Conservation (phyloP, 2,797 vertebrate species). For the Cyclura pinguis region DNA sequence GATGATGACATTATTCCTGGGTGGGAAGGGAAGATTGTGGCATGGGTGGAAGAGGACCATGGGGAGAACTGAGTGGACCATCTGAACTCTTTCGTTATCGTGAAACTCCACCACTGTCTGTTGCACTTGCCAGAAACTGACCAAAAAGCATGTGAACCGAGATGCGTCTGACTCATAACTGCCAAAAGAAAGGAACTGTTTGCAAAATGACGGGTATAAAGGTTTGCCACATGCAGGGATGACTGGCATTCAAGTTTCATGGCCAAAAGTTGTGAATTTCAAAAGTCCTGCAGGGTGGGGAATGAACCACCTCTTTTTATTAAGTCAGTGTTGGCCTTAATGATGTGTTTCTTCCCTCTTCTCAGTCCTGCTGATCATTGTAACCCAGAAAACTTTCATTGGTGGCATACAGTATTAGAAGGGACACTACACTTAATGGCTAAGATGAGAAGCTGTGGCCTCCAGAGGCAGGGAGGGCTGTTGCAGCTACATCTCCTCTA, state of each 20-base stretch:
- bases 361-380: constrained; percentile 43
- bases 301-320: constrained; percentile 46
- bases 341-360: constrained; percentile 30
- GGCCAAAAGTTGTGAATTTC: constrained; percentile 56
- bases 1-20: constrained; percentile 95
- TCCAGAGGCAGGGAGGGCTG: constrained; percentile 47
- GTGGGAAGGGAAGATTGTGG: constrained; percentile 99
- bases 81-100: constrained; percentile 32
- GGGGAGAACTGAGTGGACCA: constrained; percentile 87
- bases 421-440: constrained; percentile 46
- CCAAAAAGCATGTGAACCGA: constrained; percentile 62
- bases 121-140: constrained; percentile 71
- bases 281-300: constrained; percentile 45
- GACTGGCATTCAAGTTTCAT: constrained; percentile 54
- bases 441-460: constrained; percentile 53
- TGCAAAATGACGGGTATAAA: constrained; percentile 23
- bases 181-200: constrained; percentile 75
- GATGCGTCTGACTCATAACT: constrained; percentile 67
- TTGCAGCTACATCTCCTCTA: constrained; percentile 19
- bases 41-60: constrained; percentile 98
- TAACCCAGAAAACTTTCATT: constrained; percentile 33
- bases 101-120: constrained; percentile 60
- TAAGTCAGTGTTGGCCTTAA: constrained; percentile 77
- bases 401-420: constrained; percentile 36
- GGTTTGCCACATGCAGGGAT: constrained; percentile 51